Conservation (phyloP, 1,140 invertebrate species). For the Hycleus cichorii region DNA sequence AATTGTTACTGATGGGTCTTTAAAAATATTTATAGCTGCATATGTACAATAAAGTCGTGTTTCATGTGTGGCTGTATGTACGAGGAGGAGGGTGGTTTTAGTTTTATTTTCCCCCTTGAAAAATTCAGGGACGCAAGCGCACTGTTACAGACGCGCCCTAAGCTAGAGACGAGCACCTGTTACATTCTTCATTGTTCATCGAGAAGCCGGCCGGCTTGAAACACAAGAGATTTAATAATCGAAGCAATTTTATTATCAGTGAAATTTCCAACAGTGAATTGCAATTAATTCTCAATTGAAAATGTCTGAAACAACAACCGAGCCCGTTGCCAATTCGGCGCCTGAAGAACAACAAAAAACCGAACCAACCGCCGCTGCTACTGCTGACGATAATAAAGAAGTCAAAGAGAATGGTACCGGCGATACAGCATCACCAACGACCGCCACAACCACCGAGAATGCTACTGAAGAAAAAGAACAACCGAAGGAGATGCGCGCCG, state of each 20-base stretch:
- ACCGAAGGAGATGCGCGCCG: constrained; percentile 72
- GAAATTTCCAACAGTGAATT: neutral
- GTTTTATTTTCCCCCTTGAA: constrained; percentile 9
- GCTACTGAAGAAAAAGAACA: constrained; percentile 48
- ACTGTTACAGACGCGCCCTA: constrained; percentile 29
- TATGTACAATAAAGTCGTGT: no score
- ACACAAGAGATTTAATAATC: neutral
- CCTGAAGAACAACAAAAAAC: constrained; percentile 2
- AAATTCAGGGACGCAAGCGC: constrained; percentile 23
- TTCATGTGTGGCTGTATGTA: no score
- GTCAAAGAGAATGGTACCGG: constrained; percentile 47
- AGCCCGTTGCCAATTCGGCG: neutral
- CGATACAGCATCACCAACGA: constrained; percentile 37
- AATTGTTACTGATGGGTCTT: no score
- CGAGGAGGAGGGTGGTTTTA: constrained; percentile 11
- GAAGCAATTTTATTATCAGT: neutral
- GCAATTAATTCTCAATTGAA: neutral
- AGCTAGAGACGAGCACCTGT: constrained; percentile 34
- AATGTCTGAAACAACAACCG: neutral
- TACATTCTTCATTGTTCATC: constrained; percentile 34
- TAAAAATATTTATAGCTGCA: no score
- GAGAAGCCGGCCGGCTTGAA: constrained; percentile 28
- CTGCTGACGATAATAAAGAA: constrained; percentile 44
- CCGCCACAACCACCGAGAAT: constrained; percentile 13
- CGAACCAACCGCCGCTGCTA: constrained; percentile 41